A percentile compares a stretch with the other conserved stretches of the same genome.
These are phyloP conservation scores for Vanessa atalanta DNA, from an alignment of 1,140 invertebrate genomes.

Conservation along the genomic window DNA sequence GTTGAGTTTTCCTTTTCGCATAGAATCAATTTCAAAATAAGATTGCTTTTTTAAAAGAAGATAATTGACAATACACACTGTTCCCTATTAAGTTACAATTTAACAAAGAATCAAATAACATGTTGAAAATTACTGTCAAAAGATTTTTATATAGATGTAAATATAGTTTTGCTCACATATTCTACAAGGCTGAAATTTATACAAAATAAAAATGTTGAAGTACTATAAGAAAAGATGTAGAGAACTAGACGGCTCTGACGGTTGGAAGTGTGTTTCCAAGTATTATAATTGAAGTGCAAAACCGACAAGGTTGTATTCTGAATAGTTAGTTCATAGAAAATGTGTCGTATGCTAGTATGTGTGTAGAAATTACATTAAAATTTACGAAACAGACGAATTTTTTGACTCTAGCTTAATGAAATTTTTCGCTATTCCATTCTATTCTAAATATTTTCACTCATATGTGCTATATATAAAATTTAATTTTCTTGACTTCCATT, in stretches of 20 bases:
- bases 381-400: too few relatives aligned
- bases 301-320: background rate
- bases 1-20: background rate
- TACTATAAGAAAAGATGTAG: slow-evolving; percentile 2
- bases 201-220: background rate
- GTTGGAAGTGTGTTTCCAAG: slow-evolving; percentile 2
- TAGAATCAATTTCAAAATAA: too few relatives aligned
- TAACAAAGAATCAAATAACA: too few relatives aligned
- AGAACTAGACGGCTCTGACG: background rate
- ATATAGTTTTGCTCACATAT: background rate
- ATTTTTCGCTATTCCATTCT: too few relatives aligned
- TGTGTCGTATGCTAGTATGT: background rate
- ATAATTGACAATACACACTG: background rate
- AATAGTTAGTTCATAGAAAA: background rate
- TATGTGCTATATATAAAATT: too few relatives aligned
- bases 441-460: too few relatives aligned
- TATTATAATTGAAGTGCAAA: background rate
- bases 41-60: background rate
- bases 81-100: too few relatives aligned
- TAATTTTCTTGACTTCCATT: too few relatives aligned
- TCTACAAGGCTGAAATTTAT: slow-evolving; percentile 2
- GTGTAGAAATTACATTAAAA: background rate
- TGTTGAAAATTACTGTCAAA: too few relatives aligned
- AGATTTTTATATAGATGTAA: too few relatives aligned
- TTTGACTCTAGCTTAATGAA: too few relatives aligned